These are phyloP conservation scores for Thereva nobilitata DNA, from an alignment of 2,888 invertebrate species.

Conservation along the genomic window DNA sequence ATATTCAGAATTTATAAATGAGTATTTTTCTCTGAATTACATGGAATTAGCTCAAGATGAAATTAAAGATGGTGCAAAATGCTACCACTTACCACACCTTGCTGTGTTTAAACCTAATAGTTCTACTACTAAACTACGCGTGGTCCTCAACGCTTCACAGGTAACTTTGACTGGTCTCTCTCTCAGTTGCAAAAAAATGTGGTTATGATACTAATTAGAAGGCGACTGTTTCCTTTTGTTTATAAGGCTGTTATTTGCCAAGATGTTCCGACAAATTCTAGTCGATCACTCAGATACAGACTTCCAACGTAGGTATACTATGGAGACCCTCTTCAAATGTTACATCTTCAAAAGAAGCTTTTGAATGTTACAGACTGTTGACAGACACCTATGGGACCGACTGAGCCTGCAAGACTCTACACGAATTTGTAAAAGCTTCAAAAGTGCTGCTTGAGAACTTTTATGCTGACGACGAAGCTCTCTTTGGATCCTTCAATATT, in stretches of 20 bases:
- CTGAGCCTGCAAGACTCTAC: conserved; percentile 7
- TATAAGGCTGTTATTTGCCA: background rate
- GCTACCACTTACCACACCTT: conserved; percentile 13
- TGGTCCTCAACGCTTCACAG: conserved; percentile 11
- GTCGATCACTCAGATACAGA: conserved; percentile 5
- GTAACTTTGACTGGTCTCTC: no score
- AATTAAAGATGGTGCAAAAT: background rate
- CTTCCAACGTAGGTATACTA: conserved; percentile 9
- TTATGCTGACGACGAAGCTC: conserved; percentile 13
- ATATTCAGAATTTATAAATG: conserved; percentile 9
- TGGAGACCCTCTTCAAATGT: conserved; percentile 4
- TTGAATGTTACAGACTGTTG: no score
- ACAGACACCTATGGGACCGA: no score
- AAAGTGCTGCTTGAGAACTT: conserved; percentile 1
- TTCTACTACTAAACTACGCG: conserved; percentile 10
- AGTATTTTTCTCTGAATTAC: conserved; percentile 4
- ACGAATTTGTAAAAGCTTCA: background rate
- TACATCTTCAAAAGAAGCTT: no score
- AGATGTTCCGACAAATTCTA: conserved; percentile 16
- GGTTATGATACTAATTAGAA: background rate
- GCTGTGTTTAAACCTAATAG: conserved; percentile 4
- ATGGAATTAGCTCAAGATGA: conserved; percentile 9
- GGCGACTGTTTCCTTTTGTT: conserved; percentile 7
- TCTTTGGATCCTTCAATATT: conserved; percentile 7
- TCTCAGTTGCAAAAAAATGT: conserved; percentile 18